Evolutionary conservation across 2,113 vertebrate genomes (phyloP).

Genomic region (Calidris pugnax): DNA sequence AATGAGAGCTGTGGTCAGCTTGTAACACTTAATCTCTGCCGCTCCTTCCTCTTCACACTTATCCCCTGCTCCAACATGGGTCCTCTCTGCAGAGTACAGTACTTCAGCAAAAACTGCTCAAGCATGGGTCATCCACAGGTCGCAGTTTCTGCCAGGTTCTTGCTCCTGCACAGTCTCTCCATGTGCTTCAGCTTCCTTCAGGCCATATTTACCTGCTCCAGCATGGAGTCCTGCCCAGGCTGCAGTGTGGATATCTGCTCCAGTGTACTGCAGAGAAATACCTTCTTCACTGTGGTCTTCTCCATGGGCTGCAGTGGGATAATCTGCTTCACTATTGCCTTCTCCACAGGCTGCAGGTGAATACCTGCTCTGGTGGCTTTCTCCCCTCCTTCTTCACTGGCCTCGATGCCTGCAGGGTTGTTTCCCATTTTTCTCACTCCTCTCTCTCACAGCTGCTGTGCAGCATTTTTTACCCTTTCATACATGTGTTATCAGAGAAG

Average conservation of each 20-base stretch:
- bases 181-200: background rate
- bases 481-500: background rate
- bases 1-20: background rate
- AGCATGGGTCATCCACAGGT: rapidly evolving
- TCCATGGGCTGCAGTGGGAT: background rate
- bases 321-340: background rate
- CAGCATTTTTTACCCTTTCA: background rate
- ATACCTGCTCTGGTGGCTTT: background rate
- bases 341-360: background rate
- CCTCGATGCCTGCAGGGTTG: background rate
- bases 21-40: background rate
- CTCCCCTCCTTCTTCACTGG: background rate
- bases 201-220: background rate
- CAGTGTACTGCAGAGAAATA: background rate
- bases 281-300: background rate
- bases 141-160: background rate
- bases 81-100: background rate
- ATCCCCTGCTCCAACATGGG: background rate
- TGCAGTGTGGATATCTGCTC: background rate
- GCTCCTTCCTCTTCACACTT: background rate
- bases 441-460: background rate
- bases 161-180: background rate
- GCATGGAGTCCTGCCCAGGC: background rate
- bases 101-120: background rate
- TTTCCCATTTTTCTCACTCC: background rate